Base-by-base conservation (phyloP, 2,888 invertebrate genomes). In the Opisthograptis luteolata region DNA sequence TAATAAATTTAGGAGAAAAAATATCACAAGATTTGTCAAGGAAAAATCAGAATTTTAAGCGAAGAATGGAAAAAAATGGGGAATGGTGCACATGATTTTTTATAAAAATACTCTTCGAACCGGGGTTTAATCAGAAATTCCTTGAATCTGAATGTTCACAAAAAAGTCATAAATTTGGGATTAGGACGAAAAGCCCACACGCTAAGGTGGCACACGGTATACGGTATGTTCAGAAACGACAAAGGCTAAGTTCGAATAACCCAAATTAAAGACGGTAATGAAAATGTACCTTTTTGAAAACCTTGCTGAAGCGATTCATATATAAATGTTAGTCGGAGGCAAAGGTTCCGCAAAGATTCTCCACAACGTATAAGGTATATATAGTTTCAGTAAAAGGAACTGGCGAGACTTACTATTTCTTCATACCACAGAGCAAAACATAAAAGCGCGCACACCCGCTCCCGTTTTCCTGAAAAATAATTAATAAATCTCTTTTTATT, bases 231-330 rank as follows among this genome's bases (percentile, higher is more conserved):
- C 69, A 72, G 73, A 66, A 71, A 73, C 70, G 79, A 72, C 76
- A 78, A 73, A 73, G 77, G 79, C 76, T 80, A 80, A 82, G 78
- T 83, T 81, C 77, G 81, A 82, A 82, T 82, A 82, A 79, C 80
- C 80, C 70, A 79, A 83, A 84, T 82, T 81, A 84, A 84, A 79
- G 77, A 74, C 70, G 70, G 76, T 78, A 81, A 82, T 83, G 82
- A 83, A 81, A 76, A 72, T n/a, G n/a, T 79, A 79, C 81, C 83
- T 78, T 81, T 79, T 66, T 73, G 68, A 77, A 79, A 76, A 75
- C 77, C 81, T 81, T 81, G 76, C 72, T 81, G 83, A 81, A 81
- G 74, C 79, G 67, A 82, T 86, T 84, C 81, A 76, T 78, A 81
- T 78, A 81, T 73, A 78, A 83, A 84, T 76, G 77, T 76, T 73